Conservation (phyloP, 2,888 invertebrate genomes). For the Alsophila aescularia region DNA sequence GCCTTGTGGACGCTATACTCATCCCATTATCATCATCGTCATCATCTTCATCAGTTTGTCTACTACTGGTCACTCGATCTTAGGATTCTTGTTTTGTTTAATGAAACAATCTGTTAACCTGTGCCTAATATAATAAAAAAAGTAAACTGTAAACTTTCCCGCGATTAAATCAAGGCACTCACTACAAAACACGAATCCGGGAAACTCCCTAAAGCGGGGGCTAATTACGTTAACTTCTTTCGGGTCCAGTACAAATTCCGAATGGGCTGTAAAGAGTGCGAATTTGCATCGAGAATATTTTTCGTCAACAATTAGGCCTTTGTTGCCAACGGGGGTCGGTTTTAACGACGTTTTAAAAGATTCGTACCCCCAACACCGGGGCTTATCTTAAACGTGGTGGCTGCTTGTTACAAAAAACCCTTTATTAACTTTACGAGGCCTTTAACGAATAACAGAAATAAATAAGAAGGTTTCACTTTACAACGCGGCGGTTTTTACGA, state of each 20-base stretch:
- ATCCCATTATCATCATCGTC: too few species aligned
- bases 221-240: slow-evolving; percentile 79
- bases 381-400: slow-evolving; percentile 79
- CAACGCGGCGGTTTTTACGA: slow-evolving; percentile 63
- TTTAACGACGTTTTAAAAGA: slow-evolving; percentile 84
- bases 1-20: too few species aligned
- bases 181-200: slow-evolving; percentile 51
- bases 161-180: slow-evolving; percentile 34
- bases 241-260: slow-evolving; percentile 76
- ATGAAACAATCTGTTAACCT: too few species aligned
- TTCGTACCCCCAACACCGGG: slow-evolving; percentile 70
- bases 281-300: slow-evolving; percentile 83
- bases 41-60: too few species aligned
- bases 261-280: slow-evolving; percentile 81
- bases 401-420: slow-evolving; percentile 78
- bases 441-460: slow-evolving; percentile 82
- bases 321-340: slow-evolving; percentile 76
- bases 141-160: slow-evolving; percentile 27
- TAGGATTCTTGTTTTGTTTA: too few species aligned
- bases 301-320: slow-evolving; percentile 83
- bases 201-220: slow-evolving; percentile 57
- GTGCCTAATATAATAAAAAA: neutral
- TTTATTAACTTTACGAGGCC: slow-evolving; percentile 82
- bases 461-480: slow-evolving; percentile 75
- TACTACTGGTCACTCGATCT: too few species aligned